Percentiles rank a stretch among this genome's conserved stretches.
Conservation (phyloP, 2,113 vertebrate species). For the Lycaon pictus region DNA sequence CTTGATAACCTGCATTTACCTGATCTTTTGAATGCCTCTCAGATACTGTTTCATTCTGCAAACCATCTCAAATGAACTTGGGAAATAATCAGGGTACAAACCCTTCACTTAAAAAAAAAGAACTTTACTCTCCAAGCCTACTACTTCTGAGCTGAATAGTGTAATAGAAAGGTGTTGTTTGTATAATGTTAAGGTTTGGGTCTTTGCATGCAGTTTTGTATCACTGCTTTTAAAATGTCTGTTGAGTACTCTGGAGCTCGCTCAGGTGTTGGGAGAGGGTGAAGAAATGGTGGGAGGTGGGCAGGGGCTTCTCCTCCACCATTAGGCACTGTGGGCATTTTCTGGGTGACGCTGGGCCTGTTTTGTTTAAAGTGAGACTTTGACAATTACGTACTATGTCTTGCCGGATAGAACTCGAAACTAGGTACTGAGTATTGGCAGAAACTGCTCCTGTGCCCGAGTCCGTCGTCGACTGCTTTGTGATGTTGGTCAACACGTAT, state of each 20-base stretch:
- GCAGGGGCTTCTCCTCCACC: background rate
- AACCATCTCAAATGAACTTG: slow-evolving; percentile 46
- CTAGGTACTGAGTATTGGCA: background rate
- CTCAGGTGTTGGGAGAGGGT: background rate
- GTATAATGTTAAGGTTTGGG: background rate
- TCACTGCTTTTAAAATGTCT: background rate
- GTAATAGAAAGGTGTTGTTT: background rate
- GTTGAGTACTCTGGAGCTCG: background rate
- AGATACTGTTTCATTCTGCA: slow-evolving; percentile 25
- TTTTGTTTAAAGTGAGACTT: background rate
- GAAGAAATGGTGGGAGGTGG: background rate
- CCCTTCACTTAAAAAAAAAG: background rate
- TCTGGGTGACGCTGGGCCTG: no score
- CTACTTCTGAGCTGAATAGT: background rate
- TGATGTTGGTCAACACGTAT: background rate
- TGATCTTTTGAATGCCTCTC: slow-evolving; percentile 47
- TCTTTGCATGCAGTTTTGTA: background rate
- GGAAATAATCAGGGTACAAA: slow-evolving; percentile 46
- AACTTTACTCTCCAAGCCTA: background rate
- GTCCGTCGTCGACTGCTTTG: background rate
- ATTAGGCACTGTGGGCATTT: no score
- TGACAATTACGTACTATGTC: background rate
- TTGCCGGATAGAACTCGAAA: background rate
- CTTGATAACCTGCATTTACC: slow-evolving; percentile 55
- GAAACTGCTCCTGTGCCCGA: background rate